Base-by-base conservation (phyloP, 2,888 invertebrate species). In the Agonum fuliginosum region DNA sequence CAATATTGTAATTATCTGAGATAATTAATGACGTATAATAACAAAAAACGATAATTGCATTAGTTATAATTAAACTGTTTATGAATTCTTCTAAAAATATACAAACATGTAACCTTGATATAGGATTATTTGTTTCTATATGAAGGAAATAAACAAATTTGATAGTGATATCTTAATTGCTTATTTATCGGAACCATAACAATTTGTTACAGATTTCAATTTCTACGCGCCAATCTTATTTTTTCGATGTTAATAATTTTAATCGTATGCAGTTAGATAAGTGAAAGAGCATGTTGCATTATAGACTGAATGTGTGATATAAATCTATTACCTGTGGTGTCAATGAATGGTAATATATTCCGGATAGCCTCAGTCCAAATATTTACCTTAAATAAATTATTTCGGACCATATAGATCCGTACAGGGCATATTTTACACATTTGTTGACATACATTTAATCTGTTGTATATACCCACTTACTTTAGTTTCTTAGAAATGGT, bases 321-420 rank as follows among this genome's bases (percentile, higher is more conserved):
- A 62, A 54, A 30, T 62, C 54, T 24, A 54, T 54, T 54, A 43
- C 43, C 4, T n/a, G 5, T 17, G 1, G 34, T 14, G 30, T 30
- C 30, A n/a, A 4, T 30, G 58, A 14, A 30, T 58, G 58, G 14
- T 58, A 58, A 51, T 20, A 3, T 4, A 5, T 43, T 14, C 43
- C 6, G 10, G 8, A 12, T 17, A 43, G 43, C 22, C 20, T 20
- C 24, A 51, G 19, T 51, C 20, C 22, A 51, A 51, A 62, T 62
- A 62, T 62, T 62, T 62, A 62, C 58, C 34, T 62, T 27, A 62
- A 62, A 30, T 58, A 30, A 54, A n/a, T 54, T 54, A 54, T 27
- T 30, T 62, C 37, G 10, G 10, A 12, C 1, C 3, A 12, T 48
- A 10, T 10, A 48, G 48, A 8, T 8, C 8, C 54, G 22, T 22